A percentile compares a stretch with the other conserved stretches of the same genome.
These are phyloP conservation scores for Himantopus leucocephalus DNA, from an alignment of 2,113 vertebrate genomes.

Conservation along the genomic window DNA sequence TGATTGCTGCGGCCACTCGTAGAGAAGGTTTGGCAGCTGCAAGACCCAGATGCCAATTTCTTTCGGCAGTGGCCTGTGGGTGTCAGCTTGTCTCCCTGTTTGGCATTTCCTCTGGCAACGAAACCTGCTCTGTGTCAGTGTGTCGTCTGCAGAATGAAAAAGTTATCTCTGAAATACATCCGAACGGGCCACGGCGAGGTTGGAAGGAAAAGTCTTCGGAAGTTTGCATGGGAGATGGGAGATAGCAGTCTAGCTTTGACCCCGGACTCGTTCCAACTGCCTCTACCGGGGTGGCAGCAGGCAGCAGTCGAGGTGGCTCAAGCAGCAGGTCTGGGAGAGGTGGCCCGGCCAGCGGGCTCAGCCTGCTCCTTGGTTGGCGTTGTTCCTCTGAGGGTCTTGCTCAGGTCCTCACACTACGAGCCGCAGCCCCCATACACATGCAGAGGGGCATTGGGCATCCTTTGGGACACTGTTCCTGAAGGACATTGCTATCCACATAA, in stretches of 20 bases:
- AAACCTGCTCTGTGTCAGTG: neutral
- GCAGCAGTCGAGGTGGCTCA: neutral
- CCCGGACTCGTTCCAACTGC: neutral
- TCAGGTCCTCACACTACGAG: neutral
- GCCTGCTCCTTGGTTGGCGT: neutral
- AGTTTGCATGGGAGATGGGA: neutral
- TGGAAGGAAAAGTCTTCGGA: neutral
- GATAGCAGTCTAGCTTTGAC: accelerated
- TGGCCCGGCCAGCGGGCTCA: neutral
- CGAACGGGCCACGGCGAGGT: neutral
- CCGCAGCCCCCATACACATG: no score
- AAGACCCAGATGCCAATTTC: neutral
- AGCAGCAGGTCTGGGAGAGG: accelerated
- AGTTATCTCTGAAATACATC: neutral
- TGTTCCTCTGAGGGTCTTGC: accelerated
- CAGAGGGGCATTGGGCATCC: accelerated
- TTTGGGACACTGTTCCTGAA: accelerated
- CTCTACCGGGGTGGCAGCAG: neutral
- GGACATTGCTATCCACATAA: no score
- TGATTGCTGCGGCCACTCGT: neutral
- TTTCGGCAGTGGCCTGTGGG: neutral
- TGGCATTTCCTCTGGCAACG: neutral
- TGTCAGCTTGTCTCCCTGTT: neutral
- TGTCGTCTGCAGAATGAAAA: neutral
- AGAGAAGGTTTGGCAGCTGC: neutral